Conservation (phyloP, 1,140 invertebrate species). For the Globodera rostochiensis region DNA sequence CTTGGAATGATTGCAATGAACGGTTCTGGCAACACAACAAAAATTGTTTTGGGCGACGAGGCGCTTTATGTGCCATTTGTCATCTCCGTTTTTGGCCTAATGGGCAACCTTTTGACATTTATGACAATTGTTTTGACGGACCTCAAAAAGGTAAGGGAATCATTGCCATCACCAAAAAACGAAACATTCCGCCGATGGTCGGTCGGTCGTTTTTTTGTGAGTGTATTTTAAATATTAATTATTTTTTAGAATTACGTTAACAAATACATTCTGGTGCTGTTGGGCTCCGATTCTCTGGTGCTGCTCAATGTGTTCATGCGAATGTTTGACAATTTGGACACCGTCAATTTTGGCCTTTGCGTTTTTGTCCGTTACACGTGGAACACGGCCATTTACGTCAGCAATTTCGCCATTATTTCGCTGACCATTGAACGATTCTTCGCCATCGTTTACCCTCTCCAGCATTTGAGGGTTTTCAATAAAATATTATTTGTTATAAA, state of each 20-base stretch:
- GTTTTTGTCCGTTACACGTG: not conserved
- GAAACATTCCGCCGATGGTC: not conserved
- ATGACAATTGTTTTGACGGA: not conserved
- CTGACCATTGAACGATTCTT: not conserved
- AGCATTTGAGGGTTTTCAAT: slow-evolving; percentile 3
- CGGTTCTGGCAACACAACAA: not conserved
- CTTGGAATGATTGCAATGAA: not conserved
- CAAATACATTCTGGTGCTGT: not conserved
- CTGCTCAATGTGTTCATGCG: slow-evolving; percentile 2
- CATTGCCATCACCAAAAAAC: not conserved
- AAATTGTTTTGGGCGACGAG: not conserved
- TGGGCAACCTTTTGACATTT: slow-evolving; percentile 5
- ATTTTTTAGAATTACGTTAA: slow-evolving; percentile 1
- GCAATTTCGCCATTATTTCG: slow-evolving; percentile 13
- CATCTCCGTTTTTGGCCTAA: slow-evolving; percentile 7
- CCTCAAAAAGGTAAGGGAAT: not conserved
- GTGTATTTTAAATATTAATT: not conserved
- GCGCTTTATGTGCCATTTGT: not conserved
- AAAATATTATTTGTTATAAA: too few species aligned
- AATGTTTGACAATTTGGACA: slow-evolving; percentile 6
- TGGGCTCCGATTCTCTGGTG: not conserved
- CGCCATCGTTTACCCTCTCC: slow-evolving; percentile 8
- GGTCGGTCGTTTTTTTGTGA: not conserved
- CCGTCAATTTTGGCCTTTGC: slow-evolving; percentile 3
- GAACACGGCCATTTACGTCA: slow-evolving; percentile 6